A percentile compares a stretch with the other conserved stretches of the same genome.
These are phyloP conservation scores for Cacoxenus indagator DNA, from an alignment of 2,888 invertebrate genomes.

Conservation along the genomic window DNA sequence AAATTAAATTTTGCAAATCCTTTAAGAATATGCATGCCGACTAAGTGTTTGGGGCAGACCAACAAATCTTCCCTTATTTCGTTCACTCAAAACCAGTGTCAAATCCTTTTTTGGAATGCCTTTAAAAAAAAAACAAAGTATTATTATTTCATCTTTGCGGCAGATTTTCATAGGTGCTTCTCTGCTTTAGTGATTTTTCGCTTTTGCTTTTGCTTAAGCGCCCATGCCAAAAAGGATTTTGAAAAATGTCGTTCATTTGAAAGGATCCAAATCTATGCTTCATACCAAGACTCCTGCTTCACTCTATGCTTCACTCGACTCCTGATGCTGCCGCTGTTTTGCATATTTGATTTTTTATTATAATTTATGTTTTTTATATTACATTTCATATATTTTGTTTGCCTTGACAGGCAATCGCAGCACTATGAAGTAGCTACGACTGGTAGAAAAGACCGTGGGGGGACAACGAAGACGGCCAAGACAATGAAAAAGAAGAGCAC, in stretches of 20 bases:
- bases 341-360: constrained; percentile 12
- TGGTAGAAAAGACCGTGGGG: neutral
- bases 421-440: neutral
- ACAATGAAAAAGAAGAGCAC: neutral
- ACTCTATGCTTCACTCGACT: neutral
- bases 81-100: too few relatives aligned
- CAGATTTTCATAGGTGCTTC: neutral
- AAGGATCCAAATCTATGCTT: neutral
- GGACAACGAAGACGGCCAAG: neutral
- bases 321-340: neutral
- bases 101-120: too few relatives aligned
- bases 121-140: too few relatives aligned
- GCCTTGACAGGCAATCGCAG: neutral
- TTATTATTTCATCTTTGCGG: too few relatives aligned
- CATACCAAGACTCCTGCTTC: neutral
- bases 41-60: too few relatives aligned
- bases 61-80: too few relatives aligned
- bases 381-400: neutral
- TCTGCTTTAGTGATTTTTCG: neutral
- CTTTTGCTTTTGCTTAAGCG: neutral
- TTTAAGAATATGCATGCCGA: too few relatives aligned
- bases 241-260: constrained; percentile 6
- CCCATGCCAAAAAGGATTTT: constrained; percentile 3
- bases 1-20: too few relatives aligned
- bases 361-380: constrained; percentile 4